Evolutionary conservation across 92 coral and sea anemone species (phyloP), one percentile per base, ranked within the genome.

Genomic region (Meandrina meandrites): DNA sequence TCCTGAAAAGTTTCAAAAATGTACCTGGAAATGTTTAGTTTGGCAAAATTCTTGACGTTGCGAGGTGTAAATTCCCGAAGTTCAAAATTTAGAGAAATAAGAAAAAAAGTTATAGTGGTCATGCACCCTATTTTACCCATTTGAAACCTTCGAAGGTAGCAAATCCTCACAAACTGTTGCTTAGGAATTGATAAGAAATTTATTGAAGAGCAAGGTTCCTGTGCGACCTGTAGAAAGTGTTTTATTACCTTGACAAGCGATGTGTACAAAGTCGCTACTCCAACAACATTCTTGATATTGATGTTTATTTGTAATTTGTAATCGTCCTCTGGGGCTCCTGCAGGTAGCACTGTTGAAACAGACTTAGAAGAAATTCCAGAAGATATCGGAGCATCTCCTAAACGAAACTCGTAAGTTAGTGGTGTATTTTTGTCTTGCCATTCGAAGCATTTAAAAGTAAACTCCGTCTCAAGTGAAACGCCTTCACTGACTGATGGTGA

Each of bases 381-480:
- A 21, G 51, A 77, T 30, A 82, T 70, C 12, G 78, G 79, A 6
- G 35, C 67, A 18, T 82, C 86, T 47, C 78, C 64, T 45, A 27
- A 28, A 22, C 86, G 79, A 34, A 82, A 82, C 70, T 82, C 86
- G 51, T 82, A 82, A 22, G 78, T 68, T 27, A 82, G 11, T 16
- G 62, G 86, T 35, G 18, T 53, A 50, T 37, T 70, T 69, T 82
- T 24, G 70, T 70, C 86, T 53, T 82, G 66, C 86, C 86, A 82
- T 9, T 48, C n/a, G 27, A 66, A 66, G 30, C 85, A 81, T 21
- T 81, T 37, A 81, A 81, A 40, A 6, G 24, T 7, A 35, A 82
- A 82, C 24, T 18, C 30, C 14, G 86, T 82, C 5, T 70, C 86
- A 32, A 82, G 66, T 34, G 78, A 48, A 18, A 82, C 47, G 36